These are phyloP conservation scores for Malurus alboscapulatus DNA, from an alignment of 2,113 vertebrate species.

Conservation along the genomic window DNA sequence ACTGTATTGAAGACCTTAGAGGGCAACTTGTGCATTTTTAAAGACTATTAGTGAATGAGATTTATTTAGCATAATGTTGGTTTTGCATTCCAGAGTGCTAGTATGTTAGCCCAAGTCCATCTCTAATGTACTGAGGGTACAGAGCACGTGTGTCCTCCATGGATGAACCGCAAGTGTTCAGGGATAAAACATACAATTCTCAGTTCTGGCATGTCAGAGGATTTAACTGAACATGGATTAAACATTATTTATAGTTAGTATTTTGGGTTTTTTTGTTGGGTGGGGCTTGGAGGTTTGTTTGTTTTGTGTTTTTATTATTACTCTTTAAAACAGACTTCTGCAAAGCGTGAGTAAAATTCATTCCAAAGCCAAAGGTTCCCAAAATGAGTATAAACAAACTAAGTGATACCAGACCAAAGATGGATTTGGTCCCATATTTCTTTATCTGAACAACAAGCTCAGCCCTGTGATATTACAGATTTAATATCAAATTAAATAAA, in stretches of 20 bases:
- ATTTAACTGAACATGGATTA: not conserved
- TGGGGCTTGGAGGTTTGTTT: not conserved
- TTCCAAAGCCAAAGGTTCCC: not conserved
- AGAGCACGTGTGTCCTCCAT: fast-evolving
- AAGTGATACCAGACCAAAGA: not conserved
- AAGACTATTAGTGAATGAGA: not conserved
- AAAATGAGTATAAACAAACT: not conserved
- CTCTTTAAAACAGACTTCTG: not conserved
- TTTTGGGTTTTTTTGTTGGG: not conserved
- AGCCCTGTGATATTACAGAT: not conserved
- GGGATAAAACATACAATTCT: not conserved
- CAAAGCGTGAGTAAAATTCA: not conserved
- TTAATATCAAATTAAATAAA: not conserved
- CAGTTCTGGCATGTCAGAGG: not conserved
- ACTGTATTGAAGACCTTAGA: not conserved
- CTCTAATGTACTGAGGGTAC: not conserved
- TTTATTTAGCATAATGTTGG: not conserved
- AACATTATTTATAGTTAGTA: not conserved
- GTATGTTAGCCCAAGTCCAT: not conserved
- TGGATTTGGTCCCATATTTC: not conserved
- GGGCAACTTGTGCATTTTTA: not conserved
- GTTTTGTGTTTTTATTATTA: not conserved
- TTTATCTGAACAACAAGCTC: not conserved
- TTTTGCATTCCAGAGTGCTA: not conserved
- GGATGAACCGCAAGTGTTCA: not conserved